phyloP scores from a whole-genome alignment of 2,888 invertebrate species.

The Diaprepes abbreviatus region DNA sequence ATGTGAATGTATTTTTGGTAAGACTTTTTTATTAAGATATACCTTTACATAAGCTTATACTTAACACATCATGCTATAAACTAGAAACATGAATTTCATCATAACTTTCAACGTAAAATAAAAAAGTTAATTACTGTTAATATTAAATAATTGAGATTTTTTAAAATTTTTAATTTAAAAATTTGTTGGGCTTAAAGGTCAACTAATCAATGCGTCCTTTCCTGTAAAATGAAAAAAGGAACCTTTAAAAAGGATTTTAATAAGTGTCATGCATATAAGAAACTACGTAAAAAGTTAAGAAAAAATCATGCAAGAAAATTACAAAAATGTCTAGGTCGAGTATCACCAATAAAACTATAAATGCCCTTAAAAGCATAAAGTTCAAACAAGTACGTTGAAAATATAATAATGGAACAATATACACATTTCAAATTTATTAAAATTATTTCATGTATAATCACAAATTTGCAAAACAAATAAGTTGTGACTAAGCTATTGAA shows the following conservation, averaged over 20 bases:
- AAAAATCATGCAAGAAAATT: conserved; percentile 30
- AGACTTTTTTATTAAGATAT: too few species aligned
- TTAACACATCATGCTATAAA: conserved; percentile 12
- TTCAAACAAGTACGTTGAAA: neutral
- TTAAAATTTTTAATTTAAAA: conserved; percentile 13
- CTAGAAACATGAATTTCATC: neutral
- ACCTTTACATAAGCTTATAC: conserved; percentile 13
- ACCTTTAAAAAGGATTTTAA: neutral
- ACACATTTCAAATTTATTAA: neutral
- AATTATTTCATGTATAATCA: too few species aligned
- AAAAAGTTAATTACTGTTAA: conserved; percentile 2
- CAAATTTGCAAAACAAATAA: too few species aligned
- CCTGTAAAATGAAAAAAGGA: conserved; percentile 51
- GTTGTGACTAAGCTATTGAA: too few species aligned
- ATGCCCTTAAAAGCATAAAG: neutral
- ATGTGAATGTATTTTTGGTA: too few species aligned
- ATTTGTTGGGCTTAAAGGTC: conserved; percentile 8
- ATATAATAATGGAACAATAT: neutral
- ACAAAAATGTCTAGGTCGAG: neutral
- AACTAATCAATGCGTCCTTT: conserved; percentile 54
- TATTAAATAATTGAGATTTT: conserved; percentile 2
- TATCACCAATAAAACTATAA: conserved; percentile 6
- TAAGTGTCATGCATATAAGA: conserved; percentile 16
- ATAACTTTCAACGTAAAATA: conserved; percentile 5
- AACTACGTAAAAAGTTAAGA: conserved; percentile 27